Percentiles rank a stretch among this genome's conserved stretches.
Evolutionary conservation across 2,113 vertebrate genomes (phyloP).

Genomic region (Isichthys henryi): DNA sequence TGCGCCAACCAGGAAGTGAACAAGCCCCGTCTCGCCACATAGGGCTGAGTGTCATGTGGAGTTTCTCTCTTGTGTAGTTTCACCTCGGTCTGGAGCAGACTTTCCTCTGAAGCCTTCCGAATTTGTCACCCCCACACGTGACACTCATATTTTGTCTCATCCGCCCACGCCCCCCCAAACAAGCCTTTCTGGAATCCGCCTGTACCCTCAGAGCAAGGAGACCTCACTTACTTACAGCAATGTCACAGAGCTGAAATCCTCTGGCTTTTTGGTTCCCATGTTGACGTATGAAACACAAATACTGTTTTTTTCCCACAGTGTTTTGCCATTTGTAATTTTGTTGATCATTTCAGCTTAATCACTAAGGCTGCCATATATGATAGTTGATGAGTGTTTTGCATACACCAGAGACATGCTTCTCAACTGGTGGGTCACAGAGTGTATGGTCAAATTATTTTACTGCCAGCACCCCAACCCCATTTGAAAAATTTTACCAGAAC

Average conservation of each 20-base stretch:
- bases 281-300: background rate
- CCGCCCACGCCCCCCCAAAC: background rate
- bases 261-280: background rate
- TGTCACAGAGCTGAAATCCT: background rate
- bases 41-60: background rate
- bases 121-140: background rate
- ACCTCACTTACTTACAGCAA: background rate
- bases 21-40: background rate
- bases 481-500: background rate
- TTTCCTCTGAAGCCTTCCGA: background rate
- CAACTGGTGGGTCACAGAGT: background rate
- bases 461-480: background rate
- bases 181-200: background rate
- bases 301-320: background rate
- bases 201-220: background rate
- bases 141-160: background rate
- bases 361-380: background rate
- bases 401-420: background rate
- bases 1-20: background rate
- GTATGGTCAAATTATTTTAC: background rate
- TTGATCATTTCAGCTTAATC: background rate
- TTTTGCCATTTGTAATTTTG: background rate
- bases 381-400: background rate
- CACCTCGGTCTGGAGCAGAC: background rate
- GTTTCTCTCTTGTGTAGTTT: background rate